Evolutionary conservation across 2,113 vertebrate genomes (phyloP).

Genomic region (Pavo muticus): DNA sequence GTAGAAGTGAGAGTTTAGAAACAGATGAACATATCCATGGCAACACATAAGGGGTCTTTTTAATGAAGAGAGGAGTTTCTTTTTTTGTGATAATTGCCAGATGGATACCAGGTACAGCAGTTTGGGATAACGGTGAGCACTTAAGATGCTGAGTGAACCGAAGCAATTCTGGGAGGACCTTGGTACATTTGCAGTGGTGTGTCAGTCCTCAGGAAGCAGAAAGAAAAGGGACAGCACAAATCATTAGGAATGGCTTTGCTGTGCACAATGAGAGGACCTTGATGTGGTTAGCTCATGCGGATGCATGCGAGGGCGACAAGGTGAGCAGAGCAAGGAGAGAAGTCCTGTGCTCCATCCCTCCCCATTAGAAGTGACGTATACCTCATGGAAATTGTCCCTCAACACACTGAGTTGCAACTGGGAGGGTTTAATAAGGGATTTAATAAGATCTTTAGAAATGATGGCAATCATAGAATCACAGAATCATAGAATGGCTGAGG

Average conservation of each 20-base stretch:
- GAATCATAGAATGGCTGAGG: too few species aligned
- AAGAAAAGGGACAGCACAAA: rapidly evolving
- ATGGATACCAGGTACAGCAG: neutral
- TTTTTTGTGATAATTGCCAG: neutral
- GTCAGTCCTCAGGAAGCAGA: neutral
- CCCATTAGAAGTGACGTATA: neutral
- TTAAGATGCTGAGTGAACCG: neutral
- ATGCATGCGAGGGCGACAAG: neutral
- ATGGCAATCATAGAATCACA: too few species aligned
- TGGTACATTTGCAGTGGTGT: neutral
- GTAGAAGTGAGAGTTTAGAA: neutral
- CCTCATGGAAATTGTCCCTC: neutral
- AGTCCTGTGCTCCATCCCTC: neutral
- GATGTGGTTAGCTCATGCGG: neutral
- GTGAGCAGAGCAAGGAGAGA: neutral
- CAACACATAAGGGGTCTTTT: slow-evolving; percentile 15
- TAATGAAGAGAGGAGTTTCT: neutral
- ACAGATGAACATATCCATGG: slow-evolving; percentile 14
- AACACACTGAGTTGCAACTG: neutral
- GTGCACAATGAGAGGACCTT: neutral
- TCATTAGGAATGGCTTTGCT: neutral
- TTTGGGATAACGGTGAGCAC: neutral
- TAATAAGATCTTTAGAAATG: neutral
- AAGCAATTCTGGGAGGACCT: neutral
- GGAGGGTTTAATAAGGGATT: neutral